Percentiles rank a stretch among this genome's conserved stretches.
These are phyloP conservation scores for Crotalus horridus DNA, from an alignment of 2,113 vertebrate species.

Conservation along the genomic window DNA sequence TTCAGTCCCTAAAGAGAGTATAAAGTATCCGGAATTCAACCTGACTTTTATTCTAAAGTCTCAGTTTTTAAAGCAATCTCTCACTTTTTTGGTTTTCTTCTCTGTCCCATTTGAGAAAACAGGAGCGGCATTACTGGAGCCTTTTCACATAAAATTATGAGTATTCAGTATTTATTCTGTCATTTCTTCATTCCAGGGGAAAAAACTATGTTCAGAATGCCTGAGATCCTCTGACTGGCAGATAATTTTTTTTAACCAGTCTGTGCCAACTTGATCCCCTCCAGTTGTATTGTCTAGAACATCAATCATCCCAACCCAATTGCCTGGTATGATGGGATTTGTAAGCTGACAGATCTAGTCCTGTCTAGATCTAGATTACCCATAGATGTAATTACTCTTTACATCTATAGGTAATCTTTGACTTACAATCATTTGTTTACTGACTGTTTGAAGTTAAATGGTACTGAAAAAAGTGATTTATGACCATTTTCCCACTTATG, in stretches of 20 bases:
- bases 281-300: background rate
- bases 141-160: background rate
- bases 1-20: background rate
- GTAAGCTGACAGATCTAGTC: background rate
- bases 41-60: background rate
- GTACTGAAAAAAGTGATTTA: background rate
- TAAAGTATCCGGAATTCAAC: background rate
- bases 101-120: background rate
- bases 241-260: background rate
- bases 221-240: background rate
- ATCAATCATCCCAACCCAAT: background rate
- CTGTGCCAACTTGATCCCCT: background rate
- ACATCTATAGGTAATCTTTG: background rate
- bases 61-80: background rate
- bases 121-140: background rate
- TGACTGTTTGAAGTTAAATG: background rate
- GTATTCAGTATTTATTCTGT: background rate
- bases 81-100: background rate
- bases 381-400: no score
- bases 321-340: background rate
- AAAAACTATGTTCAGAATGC: background rate
- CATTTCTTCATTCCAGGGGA: background rate
- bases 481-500: background rate
- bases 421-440: background rate
- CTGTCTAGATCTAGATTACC: no score